Evolutionary conservation across 2,888 invertebrate species (phyloP).

Genomic region (Meteorus colon): DNA sequence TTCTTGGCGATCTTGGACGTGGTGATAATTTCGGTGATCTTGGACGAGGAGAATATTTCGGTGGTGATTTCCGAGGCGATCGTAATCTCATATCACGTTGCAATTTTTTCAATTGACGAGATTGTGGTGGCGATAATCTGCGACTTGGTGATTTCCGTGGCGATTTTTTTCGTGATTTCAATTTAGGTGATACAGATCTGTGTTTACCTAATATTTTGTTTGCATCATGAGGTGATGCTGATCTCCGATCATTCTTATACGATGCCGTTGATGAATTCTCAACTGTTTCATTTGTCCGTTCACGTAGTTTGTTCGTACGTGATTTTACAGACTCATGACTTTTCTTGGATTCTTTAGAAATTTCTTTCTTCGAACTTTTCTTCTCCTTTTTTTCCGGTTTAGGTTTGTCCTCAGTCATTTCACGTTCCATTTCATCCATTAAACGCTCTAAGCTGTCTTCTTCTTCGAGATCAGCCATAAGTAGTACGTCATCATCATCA

Average conservation of each 20-base stretch:
- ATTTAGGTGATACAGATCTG: slow-evolving; percentile 60
- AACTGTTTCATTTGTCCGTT: slow-evolving; percentile 43
- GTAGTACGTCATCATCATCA: slow-evolving; percentile 68
- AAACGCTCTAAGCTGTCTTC: slow-evolving; percentile 75
- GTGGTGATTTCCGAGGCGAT: slow-evolving; percentile 67
- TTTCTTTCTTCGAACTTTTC: slow-evolving; percentile 47
- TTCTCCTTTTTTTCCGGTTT: slow-evolving; percentile 55
- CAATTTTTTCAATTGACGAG: slow-evolving; percentile 49
- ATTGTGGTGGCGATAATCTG: slow-evolving; percentile 44
- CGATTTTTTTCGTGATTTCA: slow-evolving; percentile 51
- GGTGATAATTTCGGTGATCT: slow-evolving; percentile 57
- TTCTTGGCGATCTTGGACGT: slow-evolving; percentile 59
- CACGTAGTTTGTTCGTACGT: slow-evolving; percentile 45
- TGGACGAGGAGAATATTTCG: slow-evolving; percentile 59
- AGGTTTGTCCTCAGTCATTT: slow-evolving; percentile 69
- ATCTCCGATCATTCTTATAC: slow-evolving; percentile 56
- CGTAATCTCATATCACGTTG: slow-evolving; percentile 66
- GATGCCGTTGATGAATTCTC: slow-evolving; percentile 35
- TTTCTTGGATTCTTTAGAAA: slow-evolving; percentile 51
- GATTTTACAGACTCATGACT: slow-evolving; percentile 51
- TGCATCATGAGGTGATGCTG: slow-evolving; percentile 55
- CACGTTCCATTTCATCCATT: slow-evolving; percentile 75
- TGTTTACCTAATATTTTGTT: slow-evolving; percentile 57
- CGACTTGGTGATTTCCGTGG: slow-evolving; percentile 54
- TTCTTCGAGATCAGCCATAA: slow-evolving; percentile 72